These are phyloP conservation scores for Conus betulinus DNA, from an alignment of 1,140 invertebrate species.

Conservation along the genomic window DNA sequence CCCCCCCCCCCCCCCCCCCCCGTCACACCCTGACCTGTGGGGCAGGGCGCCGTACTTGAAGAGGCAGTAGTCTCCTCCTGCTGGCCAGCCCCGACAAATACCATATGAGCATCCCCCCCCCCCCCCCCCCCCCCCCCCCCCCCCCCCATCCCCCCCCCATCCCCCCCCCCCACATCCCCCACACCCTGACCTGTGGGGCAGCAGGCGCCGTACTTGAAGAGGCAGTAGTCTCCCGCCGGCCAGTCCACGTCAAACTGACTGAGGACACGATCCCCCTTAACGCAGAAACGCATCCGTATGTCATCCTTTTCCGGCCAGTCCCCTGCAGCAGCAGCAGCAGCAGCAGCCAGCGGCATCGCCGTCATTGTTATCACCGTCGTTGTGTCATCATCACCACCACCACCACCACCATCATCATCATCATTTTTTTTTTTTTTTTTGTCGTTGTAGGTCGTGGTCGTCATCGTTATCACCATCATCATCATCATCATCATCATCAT, in stretches of 20 bases:
- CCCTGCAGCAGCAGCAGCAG: not conserved
- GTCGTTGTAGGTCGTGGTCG: too few relatives aligned
- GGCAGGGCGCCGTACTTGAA: constrained; percentile 54
- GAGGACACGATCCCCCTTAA: constrained; percentile 42
- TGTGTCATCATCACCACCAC: too few relatives aligned
- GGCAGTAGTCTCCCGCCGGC: constrained; percentile 62
- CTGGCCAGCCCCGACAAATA: constrained; percentile 55
- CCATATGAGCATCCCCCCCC: too few relatives aligned
- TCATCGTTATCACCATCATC: too few relatives aligned
- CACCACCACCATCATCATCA: too few relatives aligned
- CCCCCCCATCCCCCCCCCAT: too few relatives aligned
- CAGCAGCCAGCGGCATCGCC: too few relatives aligned
- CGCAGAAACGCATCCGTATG: constrained; percentile 50
- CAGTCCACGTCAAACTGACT: constrained; percentile 52
- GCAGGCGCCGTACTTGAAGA: constrained; percentile 56
- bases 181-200: constrained; percentile 44
- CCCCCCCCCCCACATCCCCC: too few relatives aligned
- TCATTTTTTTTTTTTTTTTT: too few relatives aligned
- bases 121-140: too few relatives aligned
- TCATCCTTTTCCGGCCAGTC: not conserved
- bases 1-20: too few relatives aligned
- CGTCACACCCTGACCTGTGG: constrained; percentile 37
- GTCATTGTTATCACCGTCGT: not conserved
- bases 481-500: too few relatives aligned
- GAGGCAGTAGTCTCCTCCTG: constrained; percentile 63